Conservation (phyloP, 35 echinoderm and acorn worm genomes). For the Apostichopus californicus region DNA sequence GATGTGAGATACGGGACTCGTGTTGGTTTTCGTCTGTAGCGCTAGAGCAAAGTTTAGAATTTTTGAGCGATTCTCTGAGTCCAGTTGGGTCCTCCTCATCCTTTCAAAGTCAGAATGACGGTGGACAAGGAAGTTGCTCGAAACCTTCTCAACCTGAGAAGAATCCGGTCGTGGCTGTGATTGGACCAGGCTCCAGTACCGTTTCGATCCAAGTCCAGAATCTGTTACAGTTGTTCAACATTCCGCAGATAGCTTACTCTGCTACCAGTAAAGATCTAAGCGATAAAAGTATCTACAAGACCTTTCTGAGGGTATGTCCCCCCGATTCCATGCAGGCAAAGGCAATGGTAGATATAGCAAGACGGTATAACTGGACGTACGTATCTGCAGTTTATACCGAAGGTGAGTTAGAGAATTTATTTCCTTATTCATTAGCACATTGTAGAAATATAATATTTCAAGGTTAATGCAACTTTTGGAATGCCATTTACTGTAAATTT, state of each 20-base stretch:
- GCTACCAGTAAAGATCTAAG: slow-evolving; percentile 95
- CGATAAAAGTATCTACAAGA: slow-evolving; percentile 92
- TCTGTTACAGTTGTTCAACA: slow-evolving; percentile 93
- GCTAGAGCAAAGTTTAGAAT: slow-evolving; percentile 91
- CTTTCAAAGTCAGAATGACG: not conserved
- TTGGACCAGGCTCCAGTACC: slow-evolving; percentile 91
- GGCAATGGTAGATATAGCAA: slow-evolving; percentile 95
- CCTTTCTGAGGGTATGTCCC: slow-evolving; percentile 89
- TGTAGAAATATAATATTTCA: too few species aligned
- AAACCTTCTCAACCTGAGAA: not conserved
- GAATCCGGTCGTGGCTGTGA: slow-evolving; percentile 87
- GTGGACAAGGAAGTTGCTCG: not conserved
- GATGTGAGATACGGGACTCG: slow-evolving; percentile 92
- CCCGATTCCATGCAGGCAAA: slow-evolving; percentile 94
- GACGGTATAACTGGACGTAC: slow-evolving; percentile 90
- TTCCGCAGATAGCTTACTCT: slow-evolving; percentile 98
- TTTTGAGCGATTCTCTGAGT: slow-evolving; percentile 82
- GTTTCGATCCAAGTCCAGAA: slow-evolving; percentile 98
- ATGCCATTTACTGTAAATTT: too few species aligned
- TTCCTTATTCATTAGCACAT: too few species aligned
- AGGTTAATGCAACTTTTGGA: too few species aligned
- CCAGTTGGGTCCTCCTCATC: slow-evolving; percentile 16
- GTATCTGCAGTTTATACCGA: slow-evolving; percentile 90
- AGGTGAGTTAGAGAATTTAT: slow-evolving; percentile 65
- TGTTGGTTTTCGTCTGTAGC: slow-evolving; percentile 98